Base-by-base conservation (phyloP, 2,797 vertebrate species). In the Malacoctenus gilli region DNA sequence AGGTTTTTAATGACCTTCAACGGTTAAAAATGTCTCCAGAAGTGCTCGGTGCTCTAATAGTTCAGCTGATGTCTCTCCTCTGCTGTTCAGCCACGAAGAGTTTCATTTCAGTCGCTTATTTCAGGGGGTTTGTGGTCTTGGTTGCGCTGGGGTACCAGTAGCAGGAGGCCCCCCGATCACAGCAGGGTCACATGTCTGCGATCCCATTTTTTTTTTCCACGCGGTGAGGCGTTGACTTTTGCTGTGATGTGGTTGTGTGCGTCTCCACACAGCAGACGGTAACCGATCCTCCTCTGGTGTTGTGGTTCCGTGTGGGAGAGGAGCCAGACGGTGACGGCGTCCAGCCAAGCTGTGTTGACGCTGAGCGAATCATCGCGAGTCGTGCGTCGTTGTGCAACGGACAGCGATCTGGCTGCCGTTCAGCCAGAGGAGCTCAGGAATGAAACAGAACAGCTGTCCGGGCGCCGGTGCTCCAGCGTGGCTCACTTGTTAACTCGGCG, bases 141-240 rank as follows among this genome's bases (percentile, higher is more conserved):
- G 16, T 52, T 28, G 25, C 4, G 25, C 15, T 43, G 25, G 9
- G 36, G 13, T 55, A 16, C 5, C 31, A 54, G 56, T 18, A 28
- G 25, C 42, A 16, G 25, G n/a, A n/a, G 32, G 51, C 19, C 42
- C 55, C 41, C 40, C 61, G 19, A 44, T 22, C 28, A 4, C 22
- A 21, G 8, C 42, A 55, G 55, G 42, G 21, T 47, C 66, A 58
- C 42, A 58, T 72, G 46, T 44, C 66, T 66, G 34, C 7, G 35
- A 6, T 28, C 4, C 3, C 8, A 3, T 21, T 47, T 42, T 60
- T 21, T 47, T 42, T 60, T 62, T 52, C 44, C 65, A 44, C 10
- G 47, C 4, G 13, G 10, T 38, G 34, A 56, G 11, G 20, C 32
- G 9, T 36, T n/a, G n/a, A 15, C 23, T 21, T n/a, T 7, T 21